Base-by-base conservation (phyloP, 2,888 invertebrate species). In the Tetrapedia diversipes region DNA sequence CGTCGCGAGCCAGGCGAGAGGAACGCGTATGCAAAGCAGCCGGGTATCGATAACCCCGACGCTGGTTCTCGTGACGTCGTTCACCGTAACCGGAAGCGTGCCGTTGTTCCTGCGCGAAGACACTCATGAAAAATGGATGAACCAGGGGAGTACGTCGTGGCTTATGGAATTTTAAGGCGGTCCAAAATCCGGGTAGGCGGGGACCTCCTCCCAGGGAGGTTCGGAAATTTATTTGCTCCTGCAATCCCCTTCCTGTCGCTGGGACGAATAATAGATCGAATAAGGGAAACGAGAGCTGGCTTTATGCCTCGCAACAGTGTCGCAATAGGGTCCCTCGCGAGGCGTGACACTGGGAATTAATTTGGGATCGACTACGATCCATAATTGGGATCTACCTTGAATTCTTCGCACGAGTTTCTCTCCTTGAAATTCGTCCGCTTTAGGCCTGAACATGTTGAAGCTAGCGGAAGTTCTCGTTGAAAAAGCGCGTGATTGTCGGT, bases 121-220 rank as follows among this genome's bases (percentile, higher is more conserved):
- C 14, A 7, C 41, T 70, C 70, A 70, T 74, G 64, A 64, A 70
- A 74, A 59, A 74, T 74, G 59, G 16, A 74, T 59, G 64, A 64
- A 16, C 16, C 14, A 22, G 1, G 4, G 11, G 10, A 6, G 29
- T 27, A 47, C 32, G 16, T 16, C 57, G 14, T 32, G 29, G 51
- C 11, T 53, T 41, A n/a, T 64, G n/a, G 37, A 71, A 71, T 61
- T 19, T 32, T 29, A 6, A 54, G 41, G 45, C 19, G 56, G 16
- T 3, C 59, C 34, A 14, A 49, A 56, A 43, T 41, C 24, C 7
- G 11, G 29, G 4, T 2, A 32, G 43, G 2, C 22, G 14, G 32
- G 19, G 8, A 6, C 8, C 11, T 1, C 10, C 16, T 11, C n/a
- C n/a, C n/a, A n/a, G n/a, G n/a, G n/a, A n/a, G 16, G 1, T 8